Conservation (phyloP, 1,140 invertebrate genomes). For the Pogonomyrmex californicus region DNA sequence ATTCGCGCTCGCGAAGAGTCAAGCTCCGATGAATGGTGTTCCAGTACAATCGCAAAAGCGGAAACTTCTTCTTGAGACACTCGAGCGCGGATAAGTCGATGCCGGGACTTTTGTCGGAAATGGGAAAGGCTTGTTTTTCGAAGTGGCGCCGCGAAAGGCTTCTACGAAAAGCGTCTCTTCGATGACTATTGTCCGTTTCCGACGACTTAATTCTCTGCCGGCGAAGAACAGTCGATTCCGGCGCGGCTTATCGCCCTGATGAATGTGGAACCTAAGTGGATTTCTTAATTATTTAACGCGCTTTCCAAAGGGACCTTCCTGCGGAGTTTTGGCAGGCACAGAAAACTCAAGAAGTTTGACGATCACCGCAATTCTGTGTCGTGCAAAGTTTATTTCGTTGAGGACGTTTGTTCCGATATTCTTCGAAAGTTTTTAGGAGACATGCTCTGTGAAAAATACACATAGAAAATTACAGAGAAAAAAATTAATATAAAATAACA, state of each 20-base stretch:
- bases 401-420: constrained; percentile 11
- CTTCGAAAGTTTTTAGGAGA: not conserved
- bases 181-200: constrained; percentile 62
- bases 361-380: constrained; percentile 27
- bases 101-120: constrained; percentile 72
- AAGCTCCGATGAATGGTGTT: constrained; percentile 20
- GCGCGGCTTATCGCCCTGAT: constrained; percentile 68
- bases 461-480: not conserved
- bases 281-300: constrained; percentile 78
- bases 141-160: constrained; percentile 38
- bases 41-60: constrained; percentile 43
- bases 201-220: constrained; percentile 57
- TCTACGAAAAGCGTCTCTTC: constrained; percentile 48
- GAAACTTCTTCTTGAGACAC: constrained; percentile 61
- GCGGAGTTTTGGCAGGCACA: constrained; percentile 39
- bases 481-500: not conserved
- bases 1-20: constrained; percentile 23
- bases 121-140: constrained; percentile 82
- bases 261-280: constrained; percentile 76
- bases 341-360: constrained; percentile 52
- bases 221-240: constrained; percentile 64
- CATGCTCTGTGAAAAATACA: not conserved
- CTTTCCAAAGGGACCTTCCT: constrained; percentile 53
- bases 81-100: constrained; percentile 64
- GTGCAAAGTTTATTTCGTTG: constrained; percentile 26